Evolutionary conservation across 2,113 vertebrate species (phyloP).

Genomic region (Hypocryptadius cinnamomeus): DNA sequence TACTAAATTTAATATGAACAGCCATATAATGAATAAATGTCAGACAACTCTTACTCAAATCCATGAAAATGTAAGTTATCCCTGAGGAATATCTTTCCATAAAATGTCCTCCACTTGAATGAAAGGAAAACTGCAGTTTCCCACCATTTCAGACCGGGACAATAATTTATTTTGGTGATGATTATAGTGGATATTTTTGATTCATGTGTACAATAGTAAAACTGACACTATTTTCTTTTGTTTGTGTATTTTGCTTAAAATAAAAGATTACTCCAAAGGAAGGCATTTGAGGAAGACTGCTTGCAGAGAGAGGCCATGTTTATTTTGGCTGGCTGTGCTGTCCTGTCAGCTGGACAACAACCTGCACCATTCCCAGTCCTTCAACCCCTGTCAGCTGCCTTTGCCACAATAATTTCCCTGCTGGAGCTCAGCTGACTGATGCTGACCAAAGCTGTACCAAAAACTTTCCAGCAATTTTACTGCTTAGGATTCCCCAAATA

Average conservation of each 20-base stretch:
- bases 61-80: background rate
- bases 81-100: background rate
- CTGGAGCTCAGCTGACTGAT: background rate
- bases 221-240: background rate
- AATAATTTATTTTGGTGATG: background rate
- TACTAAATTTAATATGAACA: background rate
- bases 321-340: background rate
- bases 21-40: background rate
- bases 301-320: background rate
- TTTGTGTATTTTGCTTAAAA: slow-evolving; percentile 43
- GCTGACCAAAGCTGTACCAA: background rate
- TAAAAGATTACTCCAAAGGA: slow-evolving; percentile 6
- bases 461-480: background rate
- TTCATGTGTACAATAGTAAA: background rate
- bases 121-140: background rate
- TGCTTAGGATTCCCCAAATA: background rate
- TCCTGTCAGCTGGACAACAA: background rate
- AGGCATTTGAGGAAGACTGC: slow-evolving; percentile 20
- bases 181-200: background rate
- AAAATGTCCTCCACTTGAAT: background rate
- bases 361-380: background rate
- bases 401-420: background rate
- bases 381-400: background rate
- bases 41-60: background rate
- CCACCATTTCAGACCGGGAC: background rate